These are phyloP conservation scores for Phoxinus dragarum DNA, from an alignment of 2,797 vertebrate species.

Conservation along the genomic window DNA sequence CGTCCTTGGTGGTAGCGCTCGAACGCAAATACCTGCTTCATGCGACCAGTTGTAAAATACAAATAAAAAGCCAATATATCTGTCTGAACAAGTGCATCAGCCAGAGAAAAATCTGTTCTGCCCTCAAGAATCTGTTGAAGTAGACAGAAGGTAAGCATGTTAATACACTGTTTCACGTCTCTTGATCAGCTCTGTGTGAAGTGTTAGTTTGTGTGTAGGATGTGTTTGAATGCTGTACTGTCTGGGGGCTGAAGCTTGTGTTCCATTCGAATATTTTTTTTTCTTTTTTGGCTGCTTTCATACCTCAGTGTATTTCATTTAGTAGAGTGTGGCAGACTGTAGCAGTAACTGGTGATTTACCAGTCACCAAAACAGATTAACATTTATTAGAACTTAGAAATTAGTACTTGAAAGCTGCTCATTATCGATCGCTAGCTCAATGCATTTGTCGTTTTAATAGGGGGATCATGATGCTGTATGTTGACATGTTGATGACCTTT, in stretches of 20 bases:
- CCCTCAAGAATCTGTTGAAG: constrained; percentile 49
- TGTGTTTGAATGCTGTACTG: constrained; percentile 30
- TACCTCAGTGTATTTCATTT: constrained; percentile 2
- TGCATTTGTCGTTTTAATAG: background rate
- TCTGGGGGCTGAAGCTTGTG: constrained; percentile 29
- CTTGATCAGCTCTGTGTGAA: constrained; percentile 43
- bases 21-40: constrained; percentile 50
- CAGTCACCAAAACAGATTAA: constrained; percentile 20
- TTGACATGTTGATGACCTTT: background rate
- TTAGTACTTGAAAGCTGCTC: background rate
- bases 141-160: constrained; percentile 56
- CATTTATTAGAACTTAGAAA: background rate
- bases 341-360: constrained; percentile 3
- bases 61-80: constrained; percentile 67
- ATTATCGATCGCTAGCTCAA: background rate
- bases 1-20: constrained; percentile 48
- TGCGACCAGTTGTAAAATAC: constrained; percentile 46
- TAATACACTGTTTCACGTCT: constrained; percentile 27
- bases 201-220: constrained; percentile 41
- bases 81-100: constrained; percentile 41
- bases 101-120: constrained; percentile 50
- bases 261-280: constrained; percentile 16
- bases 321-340: background rate
- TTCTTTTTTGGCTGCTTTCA: constrained; percentile 18
- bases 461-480: no score